phyloP scores from a whole-genome alignment of 2,888 invertebrate genomes.

The Limnephilus rhombicus region DNA sequence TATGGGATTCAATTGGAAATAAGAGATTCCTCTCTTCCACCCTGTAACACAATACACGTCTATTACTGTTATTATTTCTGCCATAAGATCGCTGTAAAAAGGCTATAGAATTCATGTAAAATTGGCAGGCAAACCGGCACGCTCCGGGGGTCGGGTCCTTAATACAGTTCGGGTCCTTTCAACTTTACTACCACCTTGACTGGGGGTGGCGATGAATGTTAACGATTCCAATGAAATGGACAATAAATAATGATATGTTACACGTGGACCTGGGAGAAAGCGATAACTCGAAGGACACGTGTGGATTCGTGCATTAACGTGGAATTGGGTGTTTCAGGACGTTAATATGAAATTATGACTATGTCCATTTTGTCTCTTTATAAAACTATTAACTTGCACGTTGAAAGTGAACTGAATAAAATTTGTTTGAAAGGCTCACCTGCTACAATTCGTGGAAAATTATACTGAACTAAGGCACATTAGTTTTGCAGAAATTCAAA shows the following conservation, averaged over 20 bases:
- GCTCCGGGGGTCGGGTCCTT: neutral
- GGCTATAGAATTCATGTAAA: neutral
- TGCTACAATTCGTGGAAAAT: too few relatives aligned
- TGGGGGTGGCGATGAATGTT: conserved; percentile 26
- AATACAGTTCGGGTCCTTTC: conserved; percentile 4
- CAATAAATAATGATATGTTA: neutral
- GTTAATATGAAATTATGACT: neutral
- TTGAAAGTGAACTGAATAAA: too few relatives aligned
- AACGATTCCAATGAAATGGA: conserved; percentile 14
- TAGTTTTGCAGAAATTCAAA: too few relatives aligned
- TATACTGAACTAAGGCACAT: too few relatives aligned
- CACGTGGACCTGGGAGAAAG: neutral
- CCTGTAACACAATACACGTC: conserved; percentile 22
- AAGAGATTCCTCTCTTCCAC: conserved; percentile 33
- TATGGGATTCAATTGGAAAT: conserved; percentile 27
- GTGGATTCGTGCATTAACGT: neutral
- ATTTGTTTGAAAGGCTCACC: too few relatives aligned
- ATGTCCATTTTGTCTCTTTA: neutral
- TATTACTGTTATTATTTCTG: conserved; percentile 30
- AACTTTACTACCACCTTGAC: conserved; percentile 27
- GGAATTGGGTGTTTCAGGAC: neutral
- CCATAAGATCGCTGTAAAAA: conserved; percentile 3
- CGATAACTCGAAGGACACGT: neutral
- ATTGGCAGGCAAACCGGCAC: neutral
- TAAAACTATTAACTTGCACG: neutral